Evolutionary conservation across 2,888 invertebrate species (phyloP), one percentile per base, ranked within the genome.

Genomic region (Capitulum mitella): DNA sequence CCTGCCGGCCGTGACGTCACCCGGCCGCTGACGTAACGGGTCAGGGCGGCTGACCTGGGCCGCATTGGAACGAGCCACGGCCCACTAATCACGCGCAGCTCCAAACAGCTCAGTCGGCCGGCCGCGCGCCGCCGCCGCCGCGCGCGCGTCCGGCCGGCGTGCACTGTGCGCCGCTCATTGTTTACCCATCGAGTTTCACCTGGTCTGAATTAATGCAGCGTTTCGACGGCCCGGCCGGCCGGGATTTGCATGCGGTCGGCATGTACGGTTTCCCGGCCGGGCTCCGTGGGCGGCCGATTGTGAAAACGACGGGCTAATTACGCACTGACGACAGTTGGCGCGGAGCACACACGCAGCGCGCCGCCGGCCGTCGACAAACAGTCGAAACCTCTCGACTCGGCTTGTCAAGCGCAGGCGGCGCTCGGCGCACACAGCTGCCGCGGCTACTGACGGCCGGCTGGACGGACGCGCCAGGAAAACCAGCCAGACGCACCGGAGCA

Each of bases 81-180:
- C 58, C 26, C 8, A 3, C 58, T 58, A 29, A 58, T 58, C 6
- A n/a, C n/a, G n/a, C 58, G 10, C 58, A 29, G 58, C n/a, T 77
- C 78, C 80, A 77, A 77, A 81, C 78, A 78, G 79, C 43, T 79
- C 32, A 37, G 58, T 77, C 32, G 77, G 78, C 61, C n/a, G n/a
- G 48, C 48, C 77, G 80, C 32, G 43, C 61, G 29, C n/a, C 58
- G 58, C 58, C n/a, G 10, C n/a, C 58, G 58, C n/a, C 58, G n/a
- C n/a, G n/a, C n/a, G n/a, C n/a, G n/a, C n/a, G n/a, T n/a, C n/a
- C n/a, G n/a, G n/a, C n/a, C n/a, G n/a, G n/a, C n/a, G n/a, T n/a
- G n/a, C 58, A 29, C 29, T n/a, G 2, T 58, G 58, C 58, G 29
- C 58, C n/a, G 58, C 58, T n/a, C 58, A 58, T 58, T 58, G 58